A percentile compares a stretch with the other conserved stretches of the same genome.
Evolutionary conservation across 2,888 invertebrate species (phyloP).

Genomic region (Encarsia formosa): DNA sequence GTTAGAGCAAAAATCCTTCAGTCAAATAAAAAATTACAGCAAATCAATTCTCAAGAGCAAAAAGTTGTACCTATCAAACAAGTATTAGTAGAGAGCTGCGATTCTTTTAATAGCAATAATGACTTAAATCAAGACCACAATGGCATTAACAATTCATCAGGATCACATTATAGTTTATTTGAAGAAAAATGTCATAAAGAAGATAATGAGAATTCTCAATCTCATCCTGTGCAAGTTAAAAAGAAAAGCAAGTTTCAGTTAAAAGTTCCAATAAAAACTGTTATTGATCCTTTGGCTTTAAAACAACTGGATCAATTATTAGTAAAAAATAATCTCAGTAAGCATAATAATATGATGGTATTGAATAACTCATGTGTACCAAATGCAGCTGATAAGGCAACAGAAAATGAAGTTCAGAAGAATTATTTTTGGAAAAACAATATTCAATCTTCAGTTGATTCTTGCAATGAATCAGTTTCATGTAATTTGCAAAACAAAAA

Average conservation of each 20-base stretch:
- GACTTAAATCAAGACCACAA: background rate
- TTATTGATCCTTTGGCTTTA: no score
- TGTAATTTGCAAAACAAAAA: no score
- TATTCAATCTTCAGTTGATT: no score
- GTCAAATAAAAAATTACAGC: constrained; percentile 37
- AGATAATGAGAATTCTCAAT: background rate
- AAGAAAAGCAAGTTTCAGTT: constrained; percentile 40
- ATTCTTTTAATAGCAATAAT: background rate
- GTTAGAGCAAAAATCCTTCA: constrained; percentile 57
- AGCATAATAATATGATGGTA: background rate
- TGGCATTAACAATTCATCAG: background rate
- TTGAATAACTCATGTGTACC: background rate
- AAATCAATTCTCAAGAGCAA: background rate
- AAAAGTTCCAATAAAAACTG: constrained; percentile 43
- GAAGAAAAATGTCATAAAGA: background rate
- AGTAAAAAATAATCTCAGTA: no score
- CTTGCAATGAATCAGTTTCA: no score
- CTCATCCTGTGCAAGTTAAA: background rate
- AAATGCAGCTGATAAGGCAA: no score
- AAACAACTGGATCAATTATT: no score
- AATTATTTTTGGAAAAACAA: no score
- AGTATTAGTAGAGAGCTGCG: no score
- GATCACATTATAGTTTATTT: background rate
- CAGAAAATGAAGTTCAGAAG: no score
- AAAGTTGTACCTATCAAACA: no score